Conservation (phyloP, 1,140 invertebrate species). For the Ridgeia piscesae region DNA sequence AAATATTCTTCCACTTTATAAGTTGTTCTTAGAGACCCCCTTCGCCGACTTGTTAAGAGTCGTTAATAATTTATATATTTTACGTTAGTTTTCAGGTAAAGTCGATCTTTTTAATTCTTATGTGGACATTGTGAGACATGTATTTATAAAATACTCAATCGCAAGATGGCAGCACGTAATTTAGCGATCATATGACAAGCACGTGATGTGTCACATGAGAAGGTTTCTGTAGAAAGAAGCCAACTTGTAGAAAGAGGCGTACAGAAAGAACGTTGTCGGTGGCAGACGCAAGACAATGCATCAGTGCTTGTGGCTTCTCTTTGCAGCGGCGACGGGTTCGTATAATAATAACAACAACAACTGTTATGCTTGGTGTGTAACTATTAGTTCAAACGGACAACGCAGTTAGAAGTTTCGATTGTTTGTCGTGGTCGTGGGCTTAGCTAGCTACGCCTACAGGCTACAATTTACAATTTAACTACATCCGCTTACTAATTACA, state of each 20-base stretch:
- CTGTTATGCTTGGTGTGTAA: not conserved
- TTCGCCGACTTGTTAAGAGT: too few relatives aligned
- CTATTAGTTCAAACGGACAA: not conserved
- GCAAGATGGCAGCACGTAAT: not conserved
- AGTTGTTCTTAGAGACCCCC: too few relatives aligned
- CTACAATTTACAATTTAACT: too few relatives aligned
- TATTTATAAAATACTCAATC: not conserved
- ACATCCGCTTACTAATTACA: too few relatives aligned
- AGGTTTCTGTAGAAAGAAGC: not conserved
- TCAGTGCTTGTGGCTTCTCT: not conserved
- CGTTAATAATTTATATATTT: not conserved
- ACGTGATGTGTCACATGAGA: not conserved
- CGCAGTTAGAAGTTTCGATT: too few relatives aligned
- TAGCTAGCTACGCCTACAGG: too few relatives aligned
- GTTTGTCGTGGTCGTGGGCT: too few relatives aligned
- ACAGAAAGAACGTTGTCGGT: not conserved
- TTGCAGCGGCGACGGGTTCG: not conserved
- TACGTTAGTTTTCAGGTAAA: not conserved
- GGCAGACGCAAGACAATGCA: not conserved
- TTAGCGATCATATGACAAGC: not conserved
- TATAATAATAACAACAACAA: not conserved
- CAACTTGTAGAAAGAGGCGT: too few relatives aligned
- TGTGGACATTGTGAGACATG: not conserved
- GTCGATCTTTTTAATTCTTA: not conserved
- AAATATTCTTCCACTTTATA: too few relatives aligned